Conservation (phyloP, 2,888 invertebrate species). For the Meteorus cinctellus region DNA sequence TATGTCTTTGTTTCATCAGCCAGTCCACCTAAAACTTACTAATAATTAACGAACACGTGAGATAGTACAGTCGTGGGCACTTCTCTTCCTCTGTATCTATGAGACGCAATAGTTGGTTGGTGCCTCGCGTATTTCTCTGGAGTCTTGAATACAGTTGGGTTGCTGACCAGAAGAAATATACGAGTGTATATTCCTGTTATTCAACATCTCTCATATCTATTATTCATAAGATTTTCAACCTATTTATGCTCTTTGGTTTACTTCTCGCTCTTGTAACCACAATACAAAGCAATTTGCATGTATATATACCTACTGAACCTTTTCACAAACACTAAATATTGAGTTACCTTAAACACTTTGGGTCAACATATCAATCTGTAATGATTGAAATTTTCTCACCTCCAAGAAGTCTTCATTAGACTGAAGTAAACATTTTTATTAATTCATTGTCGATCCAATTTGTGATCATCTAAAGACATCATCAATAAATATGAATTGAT, state of each 20-base stretch:
- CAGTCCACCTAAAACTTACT: constrained; percentile 47
- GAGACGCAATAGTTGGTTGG: constrained; percentile 6
- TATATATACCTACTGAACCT: background rate
- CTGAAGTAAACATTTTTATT: too few species aligned
- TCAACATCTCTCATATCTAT: constrained; percentile 23
- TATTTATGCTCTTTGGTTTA: constrained; percentile 22
- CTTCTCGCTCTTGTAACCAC: background rate
- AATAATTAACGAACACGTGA: constrained; percentile 52
- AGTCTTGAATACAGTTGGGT: constrained; percentile 22
- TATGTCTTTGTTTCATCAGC: background rate
- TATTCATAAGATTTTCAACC: constrained; percentile 25
- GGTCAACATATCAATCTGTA: too few species aligned
- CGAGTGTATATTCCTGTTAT: constrained; percentile 34
- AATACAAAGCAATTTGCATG: background rate
- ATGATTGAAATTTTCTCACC: background rate
- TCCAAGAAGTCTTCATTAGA: background rate
- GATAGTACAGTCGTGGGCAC: constrained; percentile 39
- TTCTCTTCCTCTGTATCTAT: constrained; percentile 14
- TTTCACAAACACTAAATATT: background rate
- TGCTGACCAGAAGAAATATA: constrained; percentile 36
- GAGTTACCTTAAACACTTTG: background rate
- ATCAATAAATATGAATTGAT: too few species aligned
- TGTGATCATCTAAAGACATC: too few species aligned
- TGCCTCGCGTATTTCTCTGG: constrained; percentile 34
- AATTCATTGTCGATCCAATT: too few species aligned